phyloP scores from a whole-genome alignment of 2,797 vertebrate species.

The Dallia pectoralis region DNA sequence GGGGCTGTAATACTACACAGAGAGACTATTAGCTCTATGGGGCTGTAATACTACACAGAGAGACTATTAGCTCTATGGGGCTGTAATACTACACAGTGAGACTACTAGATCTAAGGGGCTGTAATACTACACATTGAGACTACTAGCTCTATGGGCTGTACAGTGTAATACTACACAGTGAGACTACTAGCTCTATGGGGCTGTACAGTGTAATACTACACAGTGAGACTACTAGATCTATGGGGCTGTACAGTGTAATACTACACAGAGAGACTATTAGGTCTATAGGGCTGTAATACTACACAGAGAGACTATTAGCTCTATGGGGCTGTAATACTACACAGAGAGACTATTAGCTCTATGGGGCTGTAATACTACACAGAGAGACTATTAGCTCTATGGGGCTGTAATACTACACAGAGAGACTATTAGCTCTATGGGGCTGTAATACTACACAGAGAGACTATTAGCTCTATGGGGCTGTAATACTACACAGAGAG shows the following conservation, averaged over 20 bases:
- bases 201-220: no score
- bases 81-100: background rate
- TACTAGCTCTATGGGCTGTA: conserved; percentile 84
- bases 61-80: conserved; percentile 63
- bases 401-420: background rate
- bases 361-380: conserved; percentile 50
- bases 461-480: conserved; percentile 63
- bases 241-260: conserved; percentile 30
- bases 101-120: no score
- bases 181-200: conserved; percentile 63
- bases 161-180: background rate
- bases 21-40: conserved; percentile 63
- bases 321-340: conserved; percentile 61
- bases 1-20: background rate
- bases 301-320: background rate
- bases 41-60: background rate
- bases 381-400: conserved; percentile 61
- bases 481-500: background rate
- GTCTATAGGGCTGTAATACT: no score
- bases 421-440: conserved; percentile 63
- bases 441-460: background rate
- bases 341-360: conserved; percentile 39
- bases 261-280: background rate
- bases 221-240: conserved; percentile 55
- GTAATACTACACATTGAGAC: no score